These are phyloP conservation scores for Albula goreensis DNA, from an alignment of 2,113 vertebrate species.

Conservation along the genomic window DNA sequence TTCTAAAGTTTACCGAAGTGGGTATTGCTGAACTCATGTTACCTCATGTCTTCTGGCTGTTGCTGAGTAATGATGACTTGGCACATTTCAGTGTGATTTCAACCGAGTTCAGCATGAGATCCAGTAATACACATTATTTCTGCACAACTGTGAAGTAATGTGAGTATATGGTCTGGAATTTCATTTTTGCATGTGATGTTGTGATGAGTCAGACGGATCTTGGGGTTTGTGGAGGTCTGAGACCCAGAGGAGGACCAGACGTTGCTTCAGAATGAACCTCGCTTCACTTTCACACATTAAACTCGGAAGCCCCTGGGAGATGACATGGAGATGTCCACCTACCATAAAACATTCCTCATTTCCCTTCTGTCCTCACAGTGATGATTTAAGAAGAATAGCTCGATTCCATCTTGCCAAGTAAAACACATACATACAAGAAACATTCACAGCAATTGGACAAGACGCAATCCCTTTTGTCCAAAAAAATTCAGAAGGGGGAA, in stretches of 20 bases:
- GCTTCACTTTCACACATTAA: not conserved
- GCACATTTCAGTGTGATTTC: not conserved
- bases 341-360: constrained; percentile 25
- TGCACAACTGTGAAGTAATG: not conserved
- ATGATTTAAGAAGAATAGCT: constrained; percentile 20
- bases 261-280: not conserved
- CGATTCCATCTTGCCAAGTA: constrained; percentile 35
- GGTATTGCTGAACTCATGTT: not conserved
- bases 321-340: constrained; percentile 27
- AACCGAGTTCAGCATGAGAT: not conserved
- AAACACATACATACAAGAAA: constrained; percentile 29
- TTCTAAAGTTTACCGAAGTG: not conserved
- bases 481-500: not conserved
- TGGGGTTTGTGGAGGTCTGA: not conserved
- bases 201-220: not conserved
- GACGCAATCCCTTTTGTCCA: not conserved
- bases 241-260: not conserved
- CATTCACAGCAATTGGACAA: constrained; percentile 15
- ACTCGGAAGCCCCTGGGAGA: not conserved
- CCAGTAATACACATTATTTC: not conserved
- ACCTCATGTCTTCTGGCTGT: not conserved
- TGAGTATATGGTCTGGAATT: not conserved
- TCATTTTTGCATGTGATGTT: not conserved
- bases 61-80: not conserved
- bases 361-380: constrained; percentile 12